phyloP scores from a whole-genome alignment of 2,113 vertebrate genomes.

The Dromiciops gliroides region DNA sequence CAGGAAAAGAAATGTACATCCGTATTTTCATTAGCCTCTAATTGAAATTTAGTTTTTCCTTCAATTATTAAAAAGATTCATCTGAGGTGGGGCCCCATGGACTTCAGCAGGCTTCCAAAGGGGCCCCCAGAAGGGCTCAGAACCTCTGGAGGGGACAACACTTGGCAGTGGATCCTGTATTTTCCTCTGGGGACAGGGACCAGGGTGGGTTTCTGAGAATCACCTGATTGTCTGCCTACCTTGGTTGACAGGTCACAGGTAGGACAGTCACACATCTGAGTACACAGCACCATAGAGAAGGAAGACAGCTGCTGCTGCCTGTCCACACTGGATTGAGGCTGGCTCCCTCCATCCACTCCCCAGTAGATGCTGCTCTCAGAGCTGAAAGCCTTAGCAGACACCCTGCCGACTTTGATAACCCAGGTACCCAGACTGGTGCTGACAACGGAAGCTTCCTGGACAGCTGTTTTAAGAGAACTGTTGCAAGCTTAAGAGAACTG shows the following conservation, averaged over 20 bases:
- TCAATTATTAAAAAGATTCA: not conserved
- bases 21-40: not conserved
- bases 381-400: too few relatives aligned
- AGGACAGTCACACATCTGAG: not conserved
- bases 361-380: not conserved
- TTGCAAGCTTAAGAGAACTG: not conserved
- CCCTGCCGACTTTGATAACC: not conserved
- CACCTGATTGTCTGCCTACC: too few relatives aligned
- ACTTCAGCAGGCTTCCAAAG: not conserved
- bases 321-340: not conserved
- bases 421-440: not conserved
- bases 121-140: not conserved
- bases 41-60: not conserved
- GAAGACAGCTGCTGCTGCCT: not conserved
- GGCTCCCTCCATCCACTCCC: not conserved
- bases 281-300: not conserved
- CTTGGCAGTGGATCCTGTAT: not conserved
- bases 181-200: not conserved
- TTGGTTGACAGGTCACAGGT: not conserved
- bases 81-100: not conserved
- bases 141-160: not conserved
- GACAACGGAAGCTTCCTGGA: accelerated
- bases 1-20: not conserved
- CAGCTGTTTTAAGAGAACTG: not conserved
- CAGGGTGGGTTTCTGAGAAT: not conserved